Base-by-base conservation (phyloP, 1,140 invertebrate genomes). In the Neodiprion lecontei region DNA sequence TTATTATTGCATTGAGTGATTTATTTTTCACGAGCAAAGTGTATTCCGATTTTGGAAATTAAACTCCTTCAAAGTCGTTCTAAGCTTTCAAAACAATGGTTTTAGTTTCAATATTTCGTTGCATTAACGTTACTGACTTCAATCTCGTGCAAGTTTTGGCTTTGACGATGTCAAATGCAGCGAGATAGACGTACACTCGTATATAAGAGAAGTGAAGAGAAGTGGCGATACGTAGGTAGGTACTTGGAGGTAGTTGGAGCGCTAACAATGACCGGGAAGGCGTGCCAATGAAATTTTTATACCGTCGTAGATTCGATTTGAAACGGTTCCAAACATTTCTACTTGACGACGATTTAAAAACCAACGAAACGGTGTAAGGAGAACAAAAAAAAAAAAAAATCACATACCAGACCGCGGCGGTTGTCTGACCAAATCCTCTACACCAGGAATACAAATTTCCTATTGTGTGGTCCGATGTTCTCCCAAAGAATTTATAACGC, bases 381-480 rank as follows among this genome's bases (percentile, higher is more conserved):
- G 28, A 40, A 40, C 1, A 40, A 40, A 40, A 40, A 40, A 3
- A 28, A 14, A 61, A 17, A 61, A 61, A 40, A 61, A 61, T 61
- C 53, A 61, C 53, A 61, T 21, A 17, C 53, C 53, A 61, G 53
- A 17, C 28, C 28, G 28, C 28, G 28, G 2, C 28, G 28, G 28
- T 40, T 40, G 28, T 40, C 2, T 40, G 28, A 40, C 28, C 28
- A 7, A 61, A 17, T 61, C 53, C 53, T 12, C 53, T 9, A 14
- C 53, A 14, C 53, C n/a, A 12, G 5, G 53, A 61, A 61, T 69
- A 69, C 40, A 47, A 21, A 23, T 69, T 23, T 69, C 67, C 67
- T 23, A 69, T 69, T 69, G 67, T 69, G 67, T 69, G 67, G 67
- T 69, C 67, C 23, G 21, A 11, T 69, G 67, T 47, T 69, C 7